phyloP scores from a whole-genome alignment of 2,113 vertebrate species.

The Scalopus aquaticus region DNA sequence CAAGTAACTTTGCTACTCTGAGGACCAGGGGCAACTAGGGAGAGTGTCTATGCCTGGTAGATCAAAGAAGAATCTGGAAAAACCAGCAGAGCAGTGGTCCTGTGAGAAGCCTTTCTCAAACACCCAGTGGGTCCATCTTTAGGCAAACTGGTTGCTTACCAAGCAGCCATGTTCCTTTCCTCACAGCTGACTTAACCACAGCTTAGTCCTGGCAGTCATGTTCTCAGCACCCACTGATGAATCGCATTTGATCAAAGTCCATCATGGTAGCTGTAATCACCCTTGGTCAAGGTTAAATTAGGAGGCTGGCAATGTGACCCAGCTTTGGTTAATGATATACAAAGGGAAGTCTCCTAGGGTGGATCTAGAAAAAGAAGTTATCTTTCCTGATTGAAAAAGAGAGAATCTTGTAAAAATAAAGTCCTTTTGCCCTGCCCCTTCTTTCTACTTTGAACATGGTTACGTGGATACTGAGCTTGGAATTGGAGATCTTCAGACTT shows the following conservation, averaged over 20 bases:
- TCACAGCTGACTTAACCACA: background rate
- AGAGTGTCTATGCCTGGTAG: background rate
- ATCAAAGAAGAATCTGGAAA: background rate
- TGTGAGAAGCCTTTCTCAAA: background rate
- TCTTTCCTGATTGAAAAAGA: background rate
- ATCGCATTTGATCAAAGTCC: background rate
- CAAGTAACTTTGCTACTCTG: background rate
- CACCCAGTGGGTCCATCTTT: background rate
- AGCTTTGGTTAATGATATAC: background rate
- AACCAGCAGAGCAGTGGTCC: background rate
- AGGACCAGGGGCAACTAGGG: background rate
- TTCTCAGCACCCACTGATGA: background rate
- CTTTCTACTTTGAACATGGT: background rate
- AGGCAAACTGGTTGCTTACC: background rate
- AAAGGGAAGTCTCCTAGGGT: background rate
- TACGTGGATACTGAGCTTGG: background rate
- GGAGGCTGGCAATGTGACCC: background rate
- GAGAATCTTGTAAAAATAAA: background rate
- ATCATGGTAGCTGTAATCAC: background rate
- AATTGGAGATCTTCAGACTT: conserved; percentile 11
- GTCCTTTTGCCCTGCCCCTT: background rate
- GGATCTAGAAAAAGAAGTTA: background rate
- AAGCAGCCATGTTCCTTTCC: background rate
- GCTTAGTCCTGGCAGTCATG: background rate
- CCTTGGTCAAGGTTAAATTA: background rate